Conservation (phyloP, 2,888 invertebrate genomes). For the Scaptomyza tumidula region DNA sequence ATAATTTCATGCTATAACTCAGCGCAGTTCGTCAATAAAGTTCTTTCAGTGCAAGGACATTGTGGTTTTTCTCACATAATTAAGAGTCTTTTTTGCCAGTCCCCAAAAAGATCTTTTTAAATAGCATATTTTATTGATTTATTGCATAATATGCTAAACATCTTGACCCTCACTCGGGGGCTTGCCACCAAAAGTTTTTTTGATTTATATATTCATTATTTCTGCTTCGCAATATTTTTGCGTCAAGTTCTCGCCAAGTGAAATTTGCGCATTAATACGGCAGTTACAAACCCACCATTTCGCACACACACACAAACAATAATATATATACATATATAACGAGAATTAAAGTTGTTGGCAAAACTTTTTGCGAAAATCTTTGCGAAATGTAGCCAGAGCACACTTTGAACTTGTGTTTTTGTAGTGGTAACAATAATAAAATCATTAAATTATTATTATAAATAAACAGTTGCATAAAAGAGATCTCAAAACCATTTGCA, state of each 20-base stretch:
- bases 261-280: slow-evolving; percentile 64
- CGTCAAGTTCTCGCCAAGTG: slow-evolving; percentile 46
- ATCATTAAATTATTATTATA: slow-evolving; percentile 73
- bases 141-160: slow-evolving; percentile 41
- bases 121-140: slow-evolving; percentile 42
- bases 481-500: slow-evolving; percentile 70
- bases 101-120: background rate
- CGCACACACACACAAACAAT: slow-evolving; percentile 3
- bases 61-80: slow-evolving; percentile 8
- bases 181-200: slow-evolving; percentile 38
- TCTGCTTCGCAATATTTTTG: slow-evolving; percentile 29
- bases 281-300: slow-evolving; percentile 9
- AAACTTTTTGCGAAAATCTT: slow-evolving; percentile 63
- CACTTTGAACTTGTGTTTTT: slow-evolving; percentile 17
- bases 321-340: slow-evolving; percentile 35
- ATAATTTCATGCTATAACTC: slow-evolving; percentile 17
- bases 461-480: slow-evolving; percentile 64
- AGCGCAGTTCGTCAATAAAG: slow-evolving; percentile 20
- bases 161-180: slow-evolving; percentile 27
- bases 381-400: slow-evolving; percentile 48
- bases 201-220: slow-evolving; percentile 71
- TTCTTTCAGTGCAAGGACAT: slow-evolving; percentile 10
- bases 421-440: slow-evolving; percentile 56
- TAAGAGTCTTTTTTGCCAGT: slow-evolving; percentile 2
- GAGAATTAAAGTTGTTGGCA: slow-evolving; percentile 53